Conservation (phyloP, 2,888 invertebrate genomes). For the Aplocera efformata region DNA sequence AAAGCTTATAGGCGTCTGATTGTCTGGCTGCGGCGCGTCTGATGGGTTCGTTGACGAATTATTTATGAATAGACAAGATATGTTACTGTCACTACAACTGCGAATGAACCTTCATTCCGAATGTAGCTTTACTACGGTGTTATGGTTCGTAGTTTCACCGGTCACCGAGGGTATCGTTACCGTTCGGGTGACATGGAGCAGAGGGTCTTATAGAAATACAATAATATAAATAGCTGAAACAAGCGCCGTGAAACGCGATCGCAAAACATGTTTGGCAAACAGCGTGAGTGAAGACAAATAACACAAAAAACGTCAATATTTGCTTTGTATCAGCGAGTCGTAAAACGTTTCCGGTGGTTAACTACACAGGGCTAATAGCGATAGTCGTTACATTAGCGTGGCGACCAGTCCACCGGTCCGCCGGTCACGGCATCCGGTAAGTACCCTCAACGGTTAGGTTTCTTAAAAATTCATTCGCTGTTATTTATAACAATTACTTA, state of each 20-base stretch:
- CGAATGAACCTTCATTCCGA: no score
- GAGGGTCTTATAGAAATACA: no score
- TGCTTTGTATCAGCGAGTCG: slow-evolving; percentile 43
- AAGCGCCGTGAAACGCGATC: slow-evolving; percentile 39
- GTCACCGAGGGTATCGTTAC: no score
- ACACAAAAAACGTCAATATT: slow-evolving; percentile 54
- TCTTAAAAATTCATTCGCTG: no score
- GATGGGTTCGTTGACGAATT: slow-evolving; percentile 1
- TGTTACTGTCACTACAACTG: background rate
- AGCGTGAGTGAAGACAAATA: slow-evolving; percentile 67
- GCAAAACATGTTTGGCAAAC: slow-evolving; percentile 57
- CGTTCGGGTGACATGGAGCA: no score
- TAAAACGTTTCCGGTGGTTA: slow-evolving; percentile 43
- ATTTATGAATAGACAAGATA: background rate
- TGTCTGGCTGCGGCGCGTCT: slow-evolving; percentile 15
- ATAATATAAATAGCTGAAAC: slow-evolving; percentile 40
- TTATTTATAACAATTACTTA: no score
- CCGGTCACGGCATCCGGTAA: no score
- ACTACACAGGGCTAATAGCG: slow-evolving; percentile 5
- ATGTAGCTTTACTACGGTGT: no score
- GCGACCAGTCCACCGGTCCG: no score
- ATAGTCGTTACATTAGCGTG: background rate
- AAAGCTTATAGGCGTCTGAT: slow-evolving; percentile 18
- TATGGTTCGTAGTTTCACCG: no score
- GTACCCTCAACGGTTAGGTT: no score